Conservation (phyloP, 2,888 invertebrate genomes). For the Synergus laeviventris region DNA sequence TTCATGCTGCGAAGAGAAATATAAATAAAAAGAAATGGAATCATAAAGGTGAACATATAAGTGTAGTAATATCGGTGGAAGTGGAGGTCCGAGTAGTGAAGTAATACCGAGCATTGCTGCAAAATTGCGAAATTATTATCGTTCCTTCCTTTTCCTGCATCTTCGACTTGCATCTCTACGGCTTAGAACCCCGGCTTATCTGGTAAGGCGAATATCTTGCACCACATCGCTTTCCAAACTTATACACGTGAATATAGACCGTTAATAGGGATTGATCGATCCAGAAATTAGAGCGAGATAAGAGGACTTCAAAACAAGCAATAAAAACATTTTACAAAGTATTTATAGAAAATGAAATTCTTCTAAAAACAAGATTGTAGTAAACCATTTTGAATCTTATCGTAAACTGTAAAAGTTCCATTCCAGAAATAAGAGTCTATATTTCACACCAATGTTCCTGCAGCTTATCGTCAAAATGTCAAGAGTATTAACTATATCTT, state of each 20-base stretch:
- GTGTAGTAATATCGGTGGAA: not conserved
- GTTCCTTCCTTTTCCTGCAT: not conserved
- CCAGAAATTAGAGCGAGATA: not conserved
- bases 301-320: no score
- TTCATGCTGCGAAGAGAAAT: no score
- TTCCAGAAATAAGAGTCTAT: not conserved
- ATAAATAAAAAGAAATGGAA: no score
- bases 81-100: not conserved
- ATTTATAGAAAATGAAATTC: no score
- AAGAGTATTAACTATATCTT: not conserved
- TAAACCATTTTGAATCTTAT: no score
- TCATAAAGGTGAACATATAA: no score
- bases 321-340: no score
- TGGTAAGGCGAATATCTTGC: conserved; percentile 10
- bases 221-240: conserved; percentile 15
- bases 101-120: not conserved
- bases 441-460: not conserved
- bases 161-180: conserved; percentile 18
- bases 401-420: no score
- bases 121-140: conserved; percentile 17
- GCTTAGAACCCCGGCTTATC: conserved; percentile 10
- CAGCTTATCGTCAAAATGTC: not conserved
- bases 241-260: not conserved
- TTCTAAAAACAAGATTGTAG: no score
- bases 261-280: conserved; percentile 6